These are phyloP conservation scores for Portunus trituberculatus DNA, from an alignment of 1,140 invertebrate species.

Conservation along the genomic window DNA sequence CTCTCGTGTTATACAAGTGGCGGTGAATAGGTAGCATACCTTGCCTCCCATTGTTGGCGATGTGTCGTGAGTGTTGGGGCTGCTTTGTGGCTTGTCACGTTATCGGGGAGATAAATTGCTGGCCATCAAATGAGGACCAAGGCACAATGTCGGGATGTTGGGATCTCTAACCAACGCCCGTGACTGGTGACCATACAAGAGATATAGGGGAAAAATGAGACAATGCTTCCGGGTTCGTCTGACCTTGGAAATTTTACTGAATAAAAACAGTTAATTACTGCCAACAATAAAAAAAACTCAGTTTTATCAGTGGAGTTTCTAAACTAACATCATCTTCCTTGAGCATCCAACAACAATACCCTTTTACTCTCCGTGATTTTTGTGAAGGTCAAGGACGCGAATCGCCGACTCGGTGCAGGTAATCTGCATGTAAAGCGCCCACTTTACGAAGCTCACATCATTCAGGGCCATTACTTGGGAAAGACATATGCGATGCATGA, in stretches of 20 bases:
- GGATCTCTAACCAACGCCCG: not conserved
- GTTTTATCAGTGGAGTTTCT: not conserved
- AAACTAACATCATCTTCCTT: not conserved
- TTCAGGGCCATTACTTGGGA: not conserved
- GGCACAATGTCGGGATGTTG: slow-evolving; percentile 18
- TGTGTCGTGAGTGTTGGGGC: not conserved
- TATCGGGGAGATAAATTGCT: not conserved
- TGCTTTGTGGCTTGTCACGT: not conserved
- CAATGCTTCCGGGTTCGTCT: not conserved
- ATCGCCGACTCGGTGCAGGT: not conserved
- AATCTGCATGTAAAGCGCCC: not conserved
- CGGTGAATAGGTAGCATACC: not conserved
- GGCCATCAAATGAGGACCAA: not conserved
- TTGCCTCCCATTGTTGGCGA: not conserved
- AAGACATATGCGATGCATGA: not conserved
- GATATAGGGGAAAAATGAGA: too few species aligned
- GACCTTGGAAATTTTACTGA: not conserved
- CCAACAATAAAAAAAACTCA: not conserved
- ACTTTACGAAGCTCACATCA: not conserved
- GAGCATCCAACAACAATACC: not conserved
- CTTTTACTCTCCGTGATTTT: not conserved
- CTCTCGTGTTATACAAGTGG: not conserved
- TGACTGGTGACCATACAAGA: not conserved
- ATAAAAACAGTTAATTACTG: not conserved
- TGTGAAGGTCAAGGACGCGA: not conserved